These are phyloP conservation scores for Larimichthys crocea DNA, from an alignment of 2,113 vertebrate species.

Conservation along the genomic window DNA sequence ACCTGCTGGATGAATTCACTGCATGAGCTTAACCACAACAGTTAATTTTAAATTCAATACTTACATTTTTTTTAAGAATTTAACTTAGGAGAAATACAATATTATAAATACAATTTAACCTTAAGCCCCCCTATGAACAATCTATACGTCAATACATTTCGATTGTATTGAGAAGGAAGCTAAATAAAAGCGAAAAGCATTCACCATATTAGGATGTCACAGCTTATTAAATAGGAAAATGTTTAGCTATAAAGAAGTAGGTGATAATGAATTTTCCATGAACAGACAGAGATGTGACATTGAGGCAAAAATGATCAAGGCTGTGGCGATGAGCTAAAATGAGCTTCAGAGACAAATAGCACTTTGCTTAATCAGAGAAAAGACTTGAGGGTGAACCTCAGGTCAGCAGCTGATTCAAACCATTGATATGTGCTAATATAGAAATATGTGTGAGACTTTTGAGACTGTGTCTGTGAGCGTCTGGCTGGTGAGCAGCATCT, in stretches of 20 bases:
- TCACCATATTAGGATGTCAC: neutral
- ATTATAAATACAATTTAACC: neutral
- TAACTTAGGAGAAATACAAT: neutral
- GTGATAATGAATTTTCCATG: neutral
- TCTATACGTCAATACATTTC: neutral
- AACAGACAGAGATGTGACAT: neutral
- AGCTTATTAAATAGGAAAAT: neutral
- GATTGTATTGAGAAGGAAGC: neutral
- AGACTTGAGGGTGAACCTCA: constrained; percentile 6
- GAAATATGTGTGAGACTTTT: constrained; percentile 9
- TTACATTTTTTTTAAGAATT: neutral
- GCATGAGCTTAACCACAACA: neutral
- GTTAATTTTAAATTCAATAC: constrained; percentile 9
- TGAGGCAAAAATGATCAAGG: neutral
- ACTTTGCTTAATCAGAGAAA: neutral
- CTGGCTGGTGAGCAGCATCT: constrained; percentile 11
- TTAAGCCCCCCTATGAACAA: neutral
- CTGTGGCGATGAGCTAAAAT: neutral
- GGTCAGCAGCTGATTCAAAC: neutral
- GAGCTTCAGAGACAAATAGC: neutral
- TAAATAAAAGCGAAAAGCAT: neutral
- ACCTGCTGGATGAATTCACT: constrained; percentile 1
- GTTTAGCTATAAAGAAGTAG: neutral
- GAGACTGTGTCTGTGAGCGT: neutral
- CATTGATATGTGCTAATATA: neutral